Percentiles rank a stretch among this genome's conserved stretches.
These are phyloP conservation scores for Eupithecia insigniata DNA, from an alignment of 2,888 invertebrate genomes.

Conservation along the genomic window DNA sequence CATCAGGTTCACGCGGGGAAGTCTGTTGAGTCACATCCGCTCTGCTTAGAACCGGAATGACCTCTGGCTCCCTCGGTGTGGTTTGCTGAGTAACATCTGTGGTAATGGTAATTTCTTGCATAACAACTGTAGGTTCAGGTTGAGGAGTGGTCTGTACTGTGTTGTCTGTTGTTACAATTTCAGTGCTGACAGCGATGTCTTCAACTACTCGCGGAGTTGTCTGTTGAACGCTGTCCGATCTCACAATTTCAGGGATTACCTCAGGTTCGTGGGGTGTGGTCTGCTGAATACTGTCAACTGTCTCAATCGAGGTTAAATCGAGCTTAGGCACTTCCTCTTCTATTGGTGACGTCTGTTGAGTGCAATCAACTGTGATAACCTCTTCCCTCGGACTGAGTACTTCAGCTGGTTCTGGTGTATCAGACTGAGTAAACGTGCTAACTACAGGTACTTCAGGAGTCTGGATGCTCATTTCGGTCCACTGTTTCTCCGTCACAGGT, in stretches of 20 bases:
- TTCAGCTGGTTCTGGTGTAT: slow-evolving; percentile 52
- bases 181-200: slow-evolving; percentile 30
- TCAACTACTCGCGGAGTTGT: slow-evolving; percentile 31
- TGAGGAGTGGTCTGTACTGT: slow-evolving; percentile 42
- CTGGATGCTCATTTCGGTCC: slow-evolving; percentile 69
- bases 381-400: slow-evolving; percentile 45
- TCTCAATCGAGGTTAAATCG: slow-evolving; percentile 48
- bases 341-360: slow-evolving; percentile 60
- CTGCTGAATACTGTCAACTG: slow-evolving; percentile 59
- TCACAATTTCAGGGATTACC: slow-evolving; percentile 31
- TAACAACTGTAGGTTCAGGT: slow-evolving; percentile 16
- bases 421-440: slow-evolving; percentile 75
- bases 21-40: slow-evolving; percentile 19
- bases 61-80: slow-evolving; percentile 30
- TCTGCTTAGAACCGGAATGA: slow-evolving; percentile 13
- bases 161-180: slow-evolving; percentile 44
- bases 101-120: slow-evolving; percentile 20
- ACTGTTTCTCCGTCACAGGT: slow-evolving; percentile 63
- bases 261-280: slow-evolving; percentile 58
- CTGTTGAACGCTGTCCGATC: slow-evolving; percentile 41
- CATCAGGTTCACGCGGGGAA: slow-evolving; percentile 22
- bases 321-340: slow-evolving; percentile 49
- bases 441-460: slow-evolving; percentile 70
- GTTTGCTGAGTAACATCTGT: slow-evolving; percentile 39
- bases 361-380: slow-evolving; percentile 56